Percentiles rank a stretch among this genome's conserved stretches.
phyloP scores from a whole-genome alignment of 2,888 invertebrate genomes.

The Perdita meconis region DNA sequence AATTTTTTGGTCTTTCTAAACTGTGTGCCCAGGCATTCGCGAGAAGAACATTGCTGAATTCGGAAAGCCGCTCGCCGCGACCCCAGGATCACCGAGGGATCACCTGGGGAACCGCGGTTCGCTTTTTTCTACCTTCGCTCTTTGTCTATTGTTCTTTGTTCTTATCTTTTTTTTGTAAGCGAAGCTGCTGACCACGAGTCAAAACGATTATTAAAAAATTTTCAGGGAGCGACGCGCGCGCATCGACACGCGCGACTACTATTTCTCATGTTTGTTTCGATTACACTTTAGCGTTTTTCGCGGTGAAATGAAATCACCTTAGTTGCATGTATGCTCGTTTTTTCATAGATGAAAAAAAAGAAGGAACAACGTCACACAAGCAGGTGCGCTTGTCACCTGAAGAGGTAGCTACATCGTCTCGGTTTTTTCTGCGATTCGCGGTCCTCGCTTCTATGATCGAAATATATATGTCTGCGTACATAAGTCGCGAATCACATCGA shows the following conservation, averaged over 20 bases:
- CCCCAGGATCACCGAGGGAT: constrained; percentile 34
- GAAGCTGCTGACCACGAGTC: constrained; percentile 46
- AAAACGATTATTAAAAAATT: constrained; percentile 16
- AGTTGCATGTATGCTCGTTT: constrained; percentile 78
- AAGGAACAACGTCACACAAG: constrained; percentile 79
- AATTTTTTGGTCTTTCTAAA: too few relatives aligned
- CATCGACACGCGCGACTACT: constrained; percentile 18
- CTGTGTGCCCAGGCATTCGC: too few relatives aligned
- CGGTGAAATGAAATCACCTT: constrained; percentile 69
- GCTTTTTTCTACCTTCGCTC: constrained; percentile 5
- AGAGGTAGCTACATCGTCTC: constrained; percentile 82
- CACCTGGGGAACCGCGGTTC: constrained; percentile 46
- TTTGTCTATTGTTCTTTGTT: background rate
- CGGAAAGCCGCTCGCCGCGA: constrained; percentile 45
- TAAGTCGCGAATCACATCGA: background rate
- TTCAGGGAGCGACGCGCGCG: constrained; percentile 29
- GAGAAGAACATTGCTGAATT: too few relatives aligned
- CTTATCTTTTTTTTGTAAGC: constrained; percentile 1
- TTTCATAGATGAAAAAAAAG: constrained; percentile 57
- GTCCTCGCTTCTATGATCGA: constrained; percentile 3
- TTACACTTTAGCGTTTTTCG: constrained; percentile 10
- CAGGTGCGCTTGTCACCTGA: constrained; percentile 76
- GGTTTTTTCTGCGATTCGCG: constrained; percentile 61
- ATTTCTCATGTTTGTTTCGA: too few relatives aligned
- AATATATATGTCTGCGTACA: too few relatives aligned